phyloP scores from a whole-genome alignment of 2,888 invertebrate genomes.

The Gymnoscelis rufifasciata region DNA sequence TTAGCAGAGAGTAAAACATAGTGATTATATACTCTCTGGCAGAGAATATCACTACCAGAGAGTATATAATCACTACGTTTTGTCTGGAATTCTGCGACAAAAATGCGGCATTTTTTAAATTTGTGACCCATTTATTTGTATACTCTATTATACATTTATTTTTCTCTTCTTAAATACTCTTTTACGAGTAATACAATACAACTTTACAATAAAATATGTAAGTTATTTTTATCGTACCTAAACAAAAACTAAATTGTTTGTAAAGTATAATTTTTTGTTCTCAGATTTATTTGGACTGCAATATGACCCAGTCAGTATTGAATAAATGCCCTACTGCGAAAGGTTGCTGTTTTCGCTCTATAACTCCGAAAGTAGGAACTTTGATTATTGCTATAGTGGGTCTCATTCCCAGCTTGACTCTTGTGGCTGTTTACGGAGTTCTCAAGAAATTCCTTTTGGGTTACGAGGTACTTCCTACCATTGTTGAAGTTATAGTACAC shows the following conservation, averaged over 20 bases:
- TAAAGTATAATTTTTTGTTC: background rate
- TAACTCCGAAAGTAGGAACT: slow-evolving; percentile 44
- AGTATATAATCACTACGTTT: no score
- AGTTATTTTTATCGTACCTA: background rate
- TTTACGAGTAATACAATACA: no score
- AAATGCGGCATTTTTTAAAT: no score
- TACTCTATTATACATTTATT: no score
- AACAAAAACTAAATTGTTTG: background rate
- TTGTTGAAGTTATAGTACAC: slow-evolving; percentile 33
- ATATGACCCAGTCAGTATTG: slow-evolving; percentile 16
- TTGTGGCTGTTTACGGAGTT: slow-evolving; percentile 32
- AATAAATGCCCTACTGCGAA: slow-evolving; percentile 35
- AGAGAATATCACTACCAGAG: no score
- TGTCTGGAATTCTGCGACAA: no score
- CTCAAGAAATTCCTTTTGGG: slow-evolving; percentile 30
- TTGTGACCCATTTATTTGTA: no score
- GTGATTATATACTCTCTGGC: no score
- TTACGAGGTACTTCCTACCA: slow-evolving; percentile 23
- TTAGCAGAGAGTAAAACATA: no score
- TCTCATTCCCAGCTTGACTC: slow-evolving; percentile 35
- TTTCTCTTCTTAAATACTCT: no score
- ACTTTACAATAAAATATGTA: no score
- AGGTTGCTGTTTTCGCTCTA: slow-evolving; percentile 38
- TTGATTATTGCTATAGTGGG: slow-evolving; percentile 43
- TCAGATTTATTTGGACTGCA: background rate